A percentile compares a stretch with the other conserved stretches of the same genome.
phyloP scores from a whole-genome alignment of 2,888 invertebrate genomes.

The Drosophila ezoana region DNA sequence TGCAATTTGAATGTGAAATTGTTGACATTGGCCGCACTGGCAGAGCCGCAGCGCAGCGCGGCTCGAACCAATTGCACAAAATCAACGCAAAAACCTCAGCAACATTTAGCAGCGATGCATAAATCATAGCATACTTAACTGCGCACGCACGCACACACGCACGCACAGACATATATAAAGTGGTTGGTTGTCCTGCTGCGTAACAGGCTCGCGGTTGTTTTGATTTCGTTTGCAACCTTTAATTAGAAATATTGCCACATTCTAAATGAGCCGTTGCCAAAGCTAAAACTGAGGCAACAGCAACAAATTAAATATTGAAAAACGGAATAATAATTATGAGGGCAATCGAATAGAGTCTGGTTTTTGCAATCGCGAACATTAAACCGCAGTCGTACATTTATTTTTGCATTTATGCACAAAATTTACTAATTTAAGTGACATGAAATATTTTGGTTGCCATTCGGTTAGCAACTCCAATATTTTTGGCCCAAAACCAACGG shows the following conservation, averaged over 20 bases:
- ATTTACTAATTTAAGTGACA: conserved; percentile 79
- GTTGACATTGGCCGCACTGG: conserved; percentile 44
- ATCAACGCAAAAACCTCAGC: conserved; percentile 73
- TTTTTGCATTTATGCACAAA: conserved; percentile 73
- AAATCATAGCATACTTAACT: conserved; percentile 79
- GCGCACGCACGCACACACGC: conserved; percentile 30
- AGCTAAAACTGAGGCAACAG: conserved; percentile 14
- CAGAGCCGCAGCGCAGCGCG: background rate
- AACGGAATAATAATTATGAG: conserved; percentile 72
- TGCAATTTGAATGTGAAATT: conserved; percentile 66
- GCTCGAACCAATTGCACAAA: conserved; percentile 56
- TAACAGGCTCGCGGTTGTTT: conserved; percentile 70
- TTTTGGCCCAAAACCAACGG: conserved; percentile 37
- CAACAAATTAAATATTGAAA: conserved; percentile 77
- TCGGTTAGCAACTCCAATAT: conserved; percentile 35
- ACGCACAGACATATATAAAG: conserved; percentile 26
- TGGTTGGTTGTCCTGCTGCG: conserved; percentile 54
- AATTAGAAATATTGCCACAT: conserved; percentile 80
- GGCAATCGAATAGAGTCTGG: conserved; percentile 1
- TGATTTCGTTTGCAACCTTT: conserved; percentile 80
- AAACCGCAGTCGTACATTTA: conserved; percentile 63
- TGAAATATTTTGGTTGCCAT: conserved; percentile 64
- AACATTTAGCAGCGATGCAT: conserved; percentile 75
- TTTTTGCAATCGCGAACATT: background rate
- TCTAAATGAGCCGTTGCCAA: conserved; percentile 59